A percentile compares a stretch with the other conserved stretches of the same genome.
Evolutionary conservation across 1,140 invertebrate species (phyloP).

Genomic region (Helicoverpa armigera): DNA sequence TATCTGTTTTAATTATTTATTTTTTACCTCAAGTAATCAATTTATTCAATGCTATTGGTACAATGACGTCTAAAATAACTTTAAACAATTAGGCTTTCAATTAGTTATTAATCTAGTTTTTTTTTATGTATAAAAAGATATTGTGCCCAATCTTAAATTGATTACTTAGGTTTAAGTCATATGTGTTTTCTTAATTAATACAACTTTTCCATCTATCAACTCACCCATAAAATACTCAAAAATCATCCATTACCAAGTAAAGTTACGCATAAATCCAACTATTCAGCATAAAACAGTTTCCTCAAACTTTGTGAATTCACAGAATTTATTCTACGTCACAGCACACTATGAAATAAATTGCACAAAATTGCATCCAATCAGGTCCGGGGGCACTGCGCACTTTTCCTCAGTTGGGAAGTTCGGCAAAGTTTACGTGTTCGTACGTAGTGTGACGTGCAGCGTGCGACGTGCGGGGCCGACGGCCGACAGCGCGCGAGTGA

Average conservation of each 20-base stretch:
- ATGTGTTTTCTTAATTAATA: neutral
- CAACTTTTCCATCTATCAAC: neutral
- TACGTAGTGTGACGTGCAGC: neutral
- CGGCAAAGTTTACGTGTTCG: constrained; percentile 42
- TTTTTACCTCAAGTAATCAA: neutral
- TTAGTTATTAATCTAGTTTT: no score
- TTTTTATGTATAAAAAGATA: no score
- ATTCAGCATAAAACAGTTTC: constrained; percentile 50
- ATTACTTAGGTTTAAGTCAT: neutral
- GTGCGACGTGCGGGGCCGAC: constrained; percentile 2
- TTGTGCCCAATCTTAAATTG: no score
- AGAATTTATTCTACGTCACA: constrained; percentile 57
- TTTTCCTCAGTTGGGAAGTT: constrained; percentile 51
- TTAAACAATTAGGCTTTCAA: no score
- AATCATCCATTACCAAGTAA: constrained; percentile 53
- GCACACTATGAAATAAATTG: constrained; percentile 60
- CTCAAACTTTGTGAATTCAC: constrained; percentile 46
- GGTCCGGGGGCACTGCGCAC: constrained; percentile 61
- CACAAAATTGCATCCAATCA: constrained; percentile 70
- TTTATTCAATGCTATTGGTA: neutral
- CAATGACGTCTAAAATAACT: no score
- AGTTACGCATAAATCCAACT: constrained; percentile 43
- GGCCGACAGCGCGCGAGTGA: constrained; percentile 42
- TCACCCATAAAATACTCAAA: constrained; percentile 56
- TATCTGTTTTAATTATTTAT: neutral